phyloP scores from a whole-genome alignment of 2,797 vertebrate species.

The Muraenolepis orangiensis region DNA sequence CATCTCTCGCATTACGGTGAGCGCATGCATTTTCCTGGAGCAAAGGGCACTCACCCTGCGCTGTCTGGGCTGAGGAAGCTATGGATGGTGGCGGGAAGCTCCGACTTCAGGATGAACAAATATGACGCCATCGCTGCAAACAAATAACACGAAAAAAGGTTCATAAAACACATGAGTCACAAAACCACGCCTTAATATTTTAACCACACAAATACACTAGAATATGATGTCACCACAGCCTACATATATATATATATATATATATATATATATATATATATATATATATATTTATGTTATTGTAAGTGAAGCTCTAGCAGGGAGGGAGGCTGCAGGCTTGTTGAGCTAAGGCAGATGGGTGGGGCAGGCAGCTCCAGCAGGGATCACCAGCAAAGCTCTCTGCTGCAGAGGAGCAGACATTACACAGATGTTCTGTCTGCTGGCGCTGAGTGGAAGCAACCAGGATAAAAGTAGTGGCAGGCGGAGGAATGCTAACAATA shows the following conservation, averaged over 20 bases:
- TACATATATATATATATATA: not conserved
- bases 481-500: conserved; percentile 65
- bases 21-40: not conserved
- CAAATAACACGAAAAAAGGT: conserved; percentile 25
- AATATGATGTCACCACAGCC: not conserved
- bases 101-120: conserved; percentile 91
- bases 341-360: conserved; percentile 51
- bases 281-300: conserved; percentile 8
- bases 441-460: conserved; percentile 36
- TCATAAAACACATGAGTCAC: not conserved
- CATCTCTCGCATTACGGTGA: not conserved
- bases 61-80: conserved; percentile 74
- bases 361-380: conserved; percentile 43
- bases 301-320: conserved; percentile 30
- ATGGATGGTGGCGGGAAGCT: conserved; percentile 85
- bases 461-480: conserved; percentile 35
- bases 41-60: conserved; percentile 74
- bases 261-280: too few species aligned
- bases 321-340: conserved; percentile 17
- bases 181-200: not conserved
- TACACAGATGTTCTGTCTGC: conserved; percentile 55
- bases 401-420: conserved; percentile 50
- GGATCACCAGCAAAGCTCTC: conserved; percentile 56
- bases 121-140: conserved; percentile 94
- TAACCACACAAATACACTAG: not conserved